A percentile compares a stretch with the other conserved stretches of the same genome.
Evolutionary conservation across 2,888 invertebrate species (phyloP).

Genomic region (Euclidia mi): DNA sequence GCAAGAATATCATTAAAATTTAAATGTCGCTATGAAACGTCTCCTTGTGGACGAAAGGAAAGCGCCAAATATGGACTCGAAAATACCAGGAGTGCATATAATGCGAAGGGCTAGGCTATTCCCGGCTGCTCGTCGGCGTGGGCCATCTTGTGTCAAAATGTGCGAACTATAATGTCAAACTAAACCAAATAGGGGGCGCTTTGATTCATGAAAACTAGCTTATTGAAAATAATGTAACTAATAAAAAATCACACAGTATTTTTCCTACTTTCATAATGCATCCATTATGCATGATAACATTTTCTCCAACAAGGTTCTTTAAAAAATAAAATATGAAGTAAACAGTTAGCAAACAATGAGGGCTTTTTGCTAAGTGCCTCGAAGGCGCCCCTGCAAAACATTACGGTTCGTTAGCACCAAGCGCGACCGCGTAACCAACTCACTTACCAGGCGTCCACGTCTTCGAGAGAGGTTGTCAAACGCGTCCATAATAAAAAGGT

Average conservation of each 20-base stretch:
- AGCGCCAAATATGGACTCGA: constrained; percentile 84
- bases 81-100: constrained; percentile 79
- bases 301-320: constrained; percentile 7
- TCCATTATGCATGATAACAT: background rate
- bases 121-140: constrained; percentile 24
- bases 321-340: constrained; percentile 20
- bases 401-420: constrained; percentile 52
- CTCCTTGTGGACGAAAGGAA: constrained; percentile 56
- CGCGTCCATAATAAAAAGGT: constrained; percentile 67
- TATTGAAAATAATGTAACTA: too few species aligned
- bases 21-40: background rate
- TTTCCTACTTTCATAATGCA: background rate
- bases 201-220: constrained; percentile 8
- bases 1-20: background rate
- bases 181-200: constrained; percentile 53
- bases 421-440: constrained; percentile 61
- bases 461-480: constrained; percentile 66
- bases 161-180: constrained; percentile 35
- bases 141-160: constrained; percentile 65
- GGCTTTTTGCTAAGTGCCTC: constrained; percentile 31
- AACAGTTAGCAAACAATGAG: constrained; percentile 28
- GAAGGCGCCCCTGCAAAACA: constrained; percentile 36
- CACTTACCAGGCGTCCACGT: constrained; percentile 79
- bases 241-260: too few species aligned
- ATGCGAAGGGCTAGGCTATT: constrained; percentile 53